Evolutionary conservation across 92 coral and sea anemone genomes (phyloP).

Genomic region (Plumapathes pennacea): DNA sequence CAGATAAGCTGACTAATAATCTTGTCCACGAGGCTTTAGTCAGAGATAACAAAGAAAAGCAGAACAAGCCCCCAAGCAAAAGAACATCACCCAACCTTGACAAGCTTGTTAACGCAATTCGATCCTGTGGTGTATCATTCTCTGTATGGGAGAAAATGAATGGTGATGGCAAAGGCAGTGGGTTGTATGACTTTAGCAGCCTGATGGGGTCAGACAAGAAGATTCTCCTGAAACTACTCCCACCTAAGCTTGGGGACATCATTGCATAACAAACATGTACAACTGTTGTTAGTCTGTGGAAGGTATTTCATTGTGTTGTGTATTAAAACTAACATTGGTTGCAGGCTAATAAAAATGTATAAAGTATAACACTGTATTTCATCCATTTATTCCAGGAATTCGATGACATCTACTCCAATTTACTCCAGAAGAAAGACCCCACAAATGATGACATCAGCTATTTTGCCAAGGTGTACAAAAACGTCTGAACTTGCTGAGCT

Average conservation of each 20-base stretch:
- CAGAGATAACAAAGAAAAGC: slow-evolving; percentile 35
- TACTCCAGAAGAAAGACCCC: slow-evolving; percentile 27
- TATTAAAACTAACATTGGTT: no score
- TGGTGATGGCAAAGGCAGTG: slow-evolving; percentile 60
- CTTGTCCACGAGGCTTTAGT: slow-evolving; percentile 30
- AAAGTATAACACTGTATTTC: no score
- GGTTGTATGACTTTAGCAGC: slow-evolving; percentile 57
- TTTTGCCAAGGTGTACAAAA: slow-evolving; percentile 28
- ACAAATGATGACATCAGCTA: slow-evolving; percentile 33
- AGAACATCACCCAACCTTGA: slow-evolving; percentile 17
- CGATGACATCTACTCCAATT: slow-evolving; percentile 13
- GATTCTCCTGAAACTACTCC: slow-evolving; percentile 34
- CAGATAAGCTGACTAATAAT: slow-evolving; percentile 58
- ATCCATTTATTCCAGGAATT: slow-evolving; percentile 15
- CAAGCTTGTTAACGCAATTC: slow-evolving; percentile 12
- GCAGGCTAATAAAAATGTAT: no score
- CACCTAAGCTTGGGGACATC: slow-evolving; percentile 22
- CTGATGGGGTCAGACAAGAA: slow-evolving; percentile 67
- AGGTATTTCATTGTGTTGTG: slow-evolving; percentile 22
- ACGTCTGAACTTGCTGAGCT: not conserved
- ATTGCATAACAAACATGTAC: slow-evolving; percentile 15
- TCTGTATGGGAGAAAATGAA: slow-evolving; percentile 53
- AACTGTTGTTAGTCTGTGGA: slow-evolving; percentile 37
- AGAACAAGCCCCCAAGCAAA: slow-evolving; percentile 40
- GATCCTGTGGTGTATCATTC: slow-evolving; percentile 40